phyloP scores from a whole-genome alignment of 2,113 vertebrate genomes.

The Tretioscincus oriximinensis region DNA sequence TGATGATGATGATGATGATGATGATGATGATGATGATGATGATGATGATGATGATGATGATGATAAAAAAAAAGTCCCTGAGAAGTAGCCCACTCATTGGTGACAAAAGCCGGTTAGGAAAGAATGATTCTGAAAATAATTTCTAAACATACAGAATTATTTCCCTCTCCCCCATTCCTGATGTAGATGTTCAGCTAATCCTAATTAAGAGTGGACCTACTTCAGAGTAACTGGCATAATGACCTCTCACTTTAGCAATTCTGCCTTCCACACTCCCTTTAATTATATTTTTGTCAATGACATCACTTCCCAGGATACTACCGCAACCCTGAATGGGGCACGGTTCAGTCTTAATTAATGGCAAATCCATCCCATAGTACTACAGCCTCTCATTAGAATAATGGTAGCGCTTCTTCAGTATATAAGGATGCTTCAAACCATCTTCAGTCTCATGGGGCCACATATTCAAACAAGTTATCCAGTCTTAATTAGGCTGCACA shows the following conservation, averaged over 20 bases:
- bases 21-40: too few relatives aligned
- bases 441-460: constrained; percentile 21
- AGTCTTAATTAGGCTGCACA: constrained; percentile 23
- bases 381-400: constrained; percentile 19
- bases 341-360: constrained; percentile 10
- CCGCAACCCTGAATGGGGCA: neutral
- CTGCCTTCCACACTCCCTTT: neutral
- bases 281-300: neutral
- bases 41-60: too few relatives aligned
- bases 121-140: neutral
- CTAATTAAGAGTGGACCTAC: neutral
- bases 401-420: neutral
- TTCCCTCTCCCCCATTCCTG: neutral
- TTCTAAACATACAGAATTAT: neutral
- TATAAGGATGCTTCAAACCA: constrained; percentile 8
- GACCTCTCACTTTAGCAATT: neutral
- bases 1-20: too few relatives aligned
- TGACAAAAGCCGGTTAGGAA: neutral
- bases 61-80: too few relatives aligned
- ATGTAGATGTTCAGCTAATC: neutral
- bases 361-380: neutral
- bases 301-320: neutral
- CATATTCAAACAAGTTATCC: constrained; percentile 35
- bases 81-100: neutral
- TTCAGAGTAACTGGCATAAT: neutral